Base-by-base conservation (phyloP, 2,113 vertebrate species). In the Mastomys natalensis region DNA sequence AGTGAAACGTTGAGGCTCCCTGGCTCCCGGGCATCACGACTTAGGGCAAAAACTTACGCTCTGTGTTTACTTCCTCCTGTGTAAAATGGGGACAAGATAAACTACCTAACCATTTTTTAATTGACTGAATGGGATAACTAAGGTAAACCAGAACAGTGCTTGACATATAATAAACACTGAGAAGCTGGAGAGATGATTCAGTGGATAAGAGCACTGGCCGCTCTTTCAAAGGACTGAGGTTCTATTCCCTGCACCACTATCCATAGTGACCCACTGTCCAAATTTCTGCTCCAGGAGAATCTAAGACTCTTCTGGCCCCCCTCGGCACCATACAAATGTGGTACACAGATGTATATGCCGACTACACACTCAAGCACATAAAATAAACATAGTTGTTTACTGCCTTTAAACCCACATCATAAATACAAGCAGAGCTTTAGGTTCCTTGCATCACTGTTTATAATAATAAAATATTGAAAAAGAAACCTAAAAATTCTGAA, bases 1-100 rank as follows among this genome's bases (percentile, higher is more conserved):
- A 40, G 64, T 21, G 74, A 87, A 86, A 1, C 82, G 92, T 92
- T 95, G 72, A 73, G 88, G 74, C 13, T 86, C 66, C 53, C 51
- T 77, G 70, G 76, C 60, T 96, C 15, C 13, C 74, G 0, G 0
- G 34, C 31, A 19, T 72, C 34, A 34, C 60, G 13, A 55, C 48
- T 90, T 31, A 34, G n/a, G 77, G 17, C 62, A 77, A 94, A 94
- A 73, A 55, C 6, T 84, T 12, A 45, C 64, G 34, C 17, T 48
- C 45, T n/a, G 21, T n/a, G 34, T 16, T 53, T 92, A 34, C 48
- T 55, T 89, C 26, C 26, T 88, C 26, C 7, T 90, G 40, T 72
- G 45, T 77, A 58, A 95, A 86, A 70, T 21, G 45, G 73, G 37
- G 45, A 48, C 11, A 31, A n/a, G 16, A 68, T 43, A 91, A 81